Evolutionary conservation across 2,888 invertebrate genomes (phyloP), one percentile per base, ranked within the genome.

Genomic region (Rotaria sp.): DNA sequence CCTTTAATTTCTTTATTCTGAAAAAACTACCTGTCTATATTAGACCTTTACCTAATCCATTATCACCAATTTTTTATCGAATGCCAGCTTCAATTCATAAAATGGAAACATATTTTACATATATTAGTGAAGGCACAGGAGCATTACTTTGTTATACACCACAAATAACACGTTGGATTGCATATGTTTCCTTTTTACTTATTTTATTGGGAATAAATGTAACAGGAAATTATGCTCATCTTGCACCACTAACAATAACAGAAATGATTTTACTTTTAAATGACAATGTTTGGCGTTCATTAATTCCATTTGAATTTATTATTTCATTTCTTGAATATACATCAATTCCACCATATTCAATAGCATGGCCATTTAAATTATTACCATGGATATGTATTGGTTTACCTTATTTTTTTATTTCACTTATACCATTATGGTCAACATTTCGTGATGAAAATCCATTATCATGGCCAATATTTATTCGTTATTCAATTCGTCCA

Each of bases 261-360:
- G 80, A 80, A 80, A 80, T 80, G 80, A 80, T 80, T 80, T 45
- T 80, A 45, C n/a, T 80, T n/a, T 80, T 80, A n/a, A 80, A 80
- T 45, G 80, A 80, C 26, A 80, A 80, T 80, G 80, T 80, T 13
- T 80, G 80, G 80, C 41, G 45, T 41, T 26, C 80, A n/a, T 13
- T 80, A 41, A 80, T 80, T n/a, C 80, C 80, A 13, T 80, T 80
- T 80, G n/a, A 41, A 45, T 80, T 8, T 1, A 45, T 80, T 45
- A 41, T 80, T n/a, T 80, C 80, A 45, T 80, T 80, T 80, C 80
- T 80, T 11, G 45, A 80, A 45, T 45, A 80, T n/a, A 80, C 80
- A n/a, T 45, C 80, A 38, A 26, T n/a, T 26, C 7, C 80, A 45
- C 26, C 45, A 80, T 80, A 45, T 80, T 26, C 45, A 5, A 45